phyloP scores from a whole-genome alignment of 2,113 vertebrate species.

The Octodon degus region DNA sequence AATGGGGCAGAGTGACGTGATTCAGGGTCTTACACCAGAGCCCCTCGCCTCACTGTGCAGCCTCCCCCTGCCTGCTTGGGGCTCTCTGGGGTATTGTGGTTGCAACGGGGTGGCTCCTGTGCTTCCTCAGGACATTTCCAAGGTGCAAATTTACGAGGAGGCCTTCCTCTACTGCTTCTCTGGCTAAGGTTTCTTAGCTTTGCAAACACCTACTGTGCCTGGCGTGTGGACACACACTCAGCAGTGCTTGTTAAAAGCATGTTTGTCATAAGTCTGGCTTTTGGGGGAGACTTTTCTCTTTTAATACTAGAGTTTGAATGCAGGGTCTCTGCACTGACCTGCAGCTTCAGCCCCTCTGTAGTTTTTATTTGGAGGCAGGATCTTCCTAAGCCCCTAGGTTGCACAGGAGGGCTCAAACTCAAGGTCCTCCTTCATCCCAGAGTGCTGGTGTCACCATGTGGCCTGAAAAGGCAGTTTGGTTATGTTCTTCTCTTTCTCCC shows the following conservation, averaged over 20 bases:
- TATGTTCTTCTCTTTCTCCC: constrained; percentile 14
- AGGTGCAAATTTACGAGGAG: background rate
- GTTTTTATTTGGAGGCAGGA: background rate
- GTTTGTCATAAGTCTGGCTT: background rate
- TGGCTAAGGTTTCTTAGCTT: background rate
- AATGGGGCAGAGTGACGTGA: constrained; percentile 76
- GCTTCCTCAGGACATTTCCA: background rate
- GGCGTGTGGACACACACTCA: background rate
- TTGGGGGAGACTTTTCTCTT: background rate
- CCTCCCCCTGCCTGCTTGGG: constrained; percentile 3
- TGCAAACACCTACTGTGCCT: constrained; percentile 32
- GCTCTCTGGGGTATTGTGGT: constrained; percentile 31
- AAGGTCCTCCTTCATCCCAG: too few relatives aligned
- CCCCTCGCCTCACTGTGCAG: constrained; percentile 14
- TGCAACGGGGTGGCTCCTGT: background rate
- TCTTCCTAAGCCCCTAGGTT: background rate
- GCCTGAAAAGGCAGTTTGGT: background rate
- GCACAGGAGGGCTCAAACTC: background rate
- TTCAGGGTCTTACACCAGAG: constrained; percentile 73
- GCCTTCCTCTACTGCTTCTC: background rate
- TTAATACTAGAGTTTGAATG: background rate
- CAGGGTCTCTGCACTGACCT: background rate
- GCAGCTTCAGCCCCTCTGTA: background rate
- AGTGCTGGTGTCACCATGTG: background rate
- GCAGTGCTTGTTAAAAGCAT: background rate